Evolutionary conservation across 2,113 vertebrate species (phyloP), one percentile per base, ranked within the genome.

Genomic region (Nothoprocta perdicaria): DNA sequence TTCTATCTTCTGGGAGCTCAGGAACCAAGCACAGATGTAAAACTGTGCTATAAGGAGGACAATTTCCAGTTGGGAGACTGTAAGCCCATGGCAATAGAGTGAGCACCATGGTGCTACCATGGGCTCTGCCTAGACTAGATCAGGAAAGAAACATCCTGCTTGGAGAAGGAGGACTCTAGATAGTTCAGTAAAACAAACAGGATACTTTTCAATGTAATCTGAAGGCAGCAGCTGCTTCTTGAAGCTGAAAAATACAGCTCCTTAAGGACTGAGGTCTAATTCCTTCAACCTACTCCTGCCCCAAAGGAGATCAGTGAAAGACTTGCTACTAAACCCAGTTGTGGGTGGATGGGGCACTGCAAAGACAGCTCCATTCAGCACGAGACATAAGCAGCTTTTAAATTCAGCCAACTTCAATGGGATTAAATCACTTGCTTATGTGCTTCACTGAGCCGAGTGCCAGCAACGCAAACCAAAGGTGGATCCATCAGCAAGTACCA

Each of bases 261-360:
- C 91, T 96, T 94, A 95, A 92, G 85, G 94, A 96, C 85, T 91
- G 87, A 94, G 48, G 63, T 80, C 65, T 91, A 93, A 96, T 93
- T 89, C 92, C 80, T 89, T 61, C 82, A 88, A 84, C 45, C 31
- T 57, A 75, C 22, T 19, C 89, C 33, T 60, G 43, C 66, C 92
- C 76, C 73, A 4, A 61, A 86, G 71, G 92, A 94, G 80, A 87
- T 92, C 86, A 91, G 61, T 92, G 74, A 93, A 94, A 91, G 86
- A 58, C 85, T 95, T 94, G 58, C 86, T 73, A 76, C 31, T 80
- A 87, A 90, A 90, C 27, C 79, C 53, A 45, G 72, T 76, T 91
- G 86, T 89, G 80, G 89, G 73, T 91, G 86, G 55, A 81, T 22
- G 43, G 38, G 63, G 40, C 85, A 94, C 60, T 58, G 78, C 83